phyloP scores from a whole-genome alignment of 2,797 vertebrate genomes.

The Coilia nasus region DNA sequence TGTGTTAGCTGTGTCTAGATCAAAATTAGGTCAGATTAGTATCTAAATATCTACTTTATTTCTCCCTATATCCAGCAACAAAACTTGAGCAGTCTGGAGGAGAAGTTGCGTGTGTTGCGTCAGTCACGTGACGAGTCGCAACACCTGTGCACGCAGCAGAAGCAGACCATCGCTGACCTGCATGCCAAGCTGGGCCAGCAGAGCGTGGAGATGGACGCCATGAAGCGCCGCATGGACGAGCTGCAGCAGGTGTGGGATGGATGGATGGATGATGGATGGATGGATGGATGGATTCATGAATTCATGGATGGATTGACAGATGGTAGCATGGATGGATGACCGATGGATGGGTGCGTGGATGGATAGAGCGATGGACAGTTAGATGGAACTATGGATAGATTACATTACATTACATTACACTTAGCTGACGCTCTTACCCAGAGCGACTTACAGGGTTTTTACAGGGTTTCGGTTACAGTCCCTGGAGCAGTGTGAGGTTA shows the following conservation, averaged over 20 bases:
- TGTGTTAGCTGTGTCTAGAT: no score
- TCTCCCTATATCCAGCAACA: constrained; percentile 78
- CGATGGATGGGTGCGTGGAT: background rate
- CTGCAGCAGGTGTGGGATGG: constrained; percentile 83
- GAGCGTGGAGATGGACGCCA: constrained; percentile 76
- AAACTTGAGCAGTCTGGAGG: constrained; percentile 78
- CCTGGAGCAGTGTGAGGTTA: no score
- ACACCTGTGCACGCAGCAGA: constrained; percentile 84
- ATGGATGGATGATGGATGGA: background rate
- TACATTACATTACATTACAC: no score
- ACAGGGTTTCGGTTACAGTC: no score
- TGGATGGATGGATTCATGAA: background rate
- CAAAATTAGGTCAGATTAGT: no score
- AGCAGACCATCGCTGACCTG: constrained; percentile 80
- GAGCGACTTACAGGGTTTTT: no score
- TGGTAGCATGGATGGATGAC: background rate
- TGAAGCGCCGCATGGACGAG: constrained; percentile 81
- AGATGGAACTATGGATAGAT: background rate
- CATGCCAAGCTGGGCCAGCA: constrained; percentile 81
- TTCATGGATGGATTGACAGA: background rate
- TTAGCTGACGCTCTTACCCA: no score
- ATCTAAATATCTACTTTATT: no score
- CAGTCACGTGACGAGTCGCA: constrained; percentile 89
- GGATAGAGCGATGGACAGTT: background rate
- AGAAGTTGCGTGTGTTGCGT: constrained; percentile 82